Evolutionary conservation across 53 echinoderm and acorn worm genomes (phyloP), one percentile per base, ranked within the genome.

Genomic region (Temnopleurus reevesii): DNA sequence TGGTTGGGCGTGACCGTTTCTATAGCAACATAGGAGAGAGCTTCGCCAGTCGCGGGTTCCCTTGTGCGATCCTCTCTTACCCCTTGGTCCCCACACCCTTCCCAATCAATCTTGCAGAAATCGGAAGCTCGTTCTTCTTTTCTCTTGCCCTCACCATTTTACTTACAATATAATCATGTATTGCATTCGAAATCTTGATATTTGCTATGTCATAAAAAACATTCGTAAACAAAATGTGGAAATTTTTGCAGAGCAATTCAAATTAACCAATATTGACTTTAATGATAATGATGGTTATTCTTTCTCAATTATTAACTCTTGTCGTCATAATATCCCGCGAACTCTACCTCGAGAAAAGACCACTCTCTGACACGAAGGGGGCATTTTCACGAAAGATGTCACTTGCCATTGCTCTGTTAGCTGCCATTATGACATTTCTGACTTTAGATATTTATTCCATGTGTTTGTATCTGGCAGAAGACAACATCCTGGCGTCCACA

Each of bases 1-100:
- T 41, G 24, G 51, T 86, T 12, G 41, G 44, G 55, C 43, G 76
- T 41, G 49, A 53, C 29, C 76, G 84, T 77, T 59, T 86, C 44
- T 90, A 90, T 77, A 36, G 53, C 79, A 93, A 93, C 81, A 33
- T 93, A 33, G 93, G 93, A n/a, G 87, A 93, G 55, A 90, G 90
- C 55, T 93, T 93, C 57, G 86, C 81, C 35, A 18, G 33, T 19
- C 63, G 80, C 5, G 93, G 93, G 6, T 43, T 81, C 36, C 85
- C 90, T 8, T 93, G 93, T 49, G 93, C 93, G 0, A 81, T 90
- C 18, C 27, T 93, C 9, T 86, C 93, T 2, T 93, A 93, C 35
- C 93, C 93, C 3, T 56, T 93, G 3, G 57, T 90, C 25, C 80
- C 86, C 1, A 58, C 90, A 12, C 90, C 86, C 8, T 86, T 80